phyloP scores from a whole-genome alignment of 30 jellyfish, hydroid and myxozoan species.

The Hydractinia echinata region DNA sequence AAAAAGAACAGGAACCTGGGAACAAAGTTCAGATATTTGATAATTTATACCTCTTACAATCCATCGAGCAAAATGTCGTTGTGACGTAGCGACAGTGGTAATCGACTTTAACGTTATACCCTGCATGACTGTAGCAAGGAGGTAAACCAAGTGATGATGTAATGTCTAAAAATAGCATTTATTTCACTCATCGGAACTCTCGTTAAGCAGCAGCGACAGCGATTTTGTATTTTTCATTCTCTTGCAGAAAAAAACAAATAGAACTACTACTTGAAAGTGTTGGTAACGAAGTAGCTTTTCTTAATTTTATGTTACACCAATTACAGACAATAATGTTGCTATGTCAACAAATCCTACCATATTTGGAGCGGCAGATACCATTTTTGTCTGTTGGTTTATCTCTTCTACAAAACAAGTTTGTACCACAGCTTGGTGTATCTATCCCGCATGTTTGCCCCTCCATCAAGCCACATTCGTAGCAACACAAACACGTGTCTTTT shows the following conservation, averaged over 20 bases:
- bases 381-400: not conserved
- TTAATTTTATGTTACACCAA: too few species aligned
- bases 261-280: too few species aligned
- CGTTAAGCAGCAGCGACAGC: too few species aligned
- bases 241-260: too few species aligned
- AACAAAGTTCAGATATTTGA: not conserved
- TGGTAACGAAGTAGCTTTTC: too few species aligned
- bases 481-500: conserved; percentile 10
- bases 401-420: not conserved
- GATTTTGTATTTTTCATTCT: too few species aligned
- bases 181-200: too few species aligned
- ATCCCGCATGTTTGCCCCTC: conserved; percentile 16
- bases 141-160: not conserved
- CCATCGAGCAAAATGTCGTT: not conserved
- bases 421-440: not conserved
- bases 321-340: too few species aligned
- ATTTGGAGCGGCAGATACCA: not conserved
- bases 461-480: conserved; percentile 12
- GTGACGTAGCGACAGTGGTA: not conserved
- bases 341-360: not conserved
- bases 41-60: not conserved
- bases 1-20: not conserved
- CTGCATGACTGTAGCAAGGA: conserved; percentile 11
- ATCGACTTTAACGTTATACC: not conserved
- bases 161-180: too few species aligned